Conservation (phyloP, 92 coral and sea anemone genomes). For the Hydrozoanthus gracilis region DNA sequence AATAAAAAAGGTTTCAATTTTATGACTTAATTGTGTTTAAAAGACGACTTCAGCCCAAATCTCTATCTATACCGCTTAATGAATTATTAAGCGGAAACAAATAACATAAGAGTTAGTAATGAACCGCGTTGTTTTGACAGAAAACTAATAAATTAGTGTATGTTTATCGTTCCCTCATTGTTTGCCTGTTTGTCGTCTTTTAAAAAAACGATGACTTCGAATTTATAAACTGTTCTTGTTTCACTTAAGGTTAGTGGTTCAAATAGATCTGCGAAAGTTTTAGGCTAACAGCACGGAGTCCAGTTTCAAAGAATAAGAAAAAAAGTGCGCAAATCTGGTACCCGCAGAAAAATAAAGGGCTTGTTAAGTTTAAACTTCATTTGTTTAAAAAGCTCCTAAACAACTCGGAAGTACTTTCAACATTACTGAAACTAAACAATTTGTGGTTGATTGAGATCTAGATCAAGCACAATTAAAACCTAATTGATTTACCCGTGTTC, state of each 20-base stretch:
- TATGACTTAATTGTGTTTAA: no score
- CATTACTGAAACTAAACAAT: not conserved
- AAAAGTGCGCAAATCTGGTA: constrained; percentile 5
- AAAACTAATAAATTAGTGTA: not conserved
- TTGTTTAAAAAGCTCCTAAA: not conserved
- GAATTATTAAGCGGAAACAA: constrained; percentile 13
- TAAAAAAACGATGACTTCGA: not conserved
- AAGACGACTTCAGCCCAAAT: no score
- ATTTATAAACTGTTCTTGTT: not conserved
- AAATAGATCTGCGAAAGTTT: not conserved
- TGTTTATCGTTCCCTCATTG: not conserved
- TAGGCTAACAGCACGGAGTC: not conserved
- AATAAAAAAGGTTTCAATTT: no score
- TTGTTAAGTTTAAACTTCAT: not conserved
- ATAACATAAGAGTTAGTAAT: constrained; percentile 14
- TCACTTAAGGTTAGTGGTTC: not conserved
- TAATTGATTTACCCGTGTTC: not conserved
- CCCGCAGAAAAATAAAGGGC: not conserved
- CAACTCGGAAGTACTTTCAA: not conserved
- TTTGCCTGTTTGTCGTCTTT: constrained; percentile 8
- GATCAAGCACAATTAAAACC: not conserved
- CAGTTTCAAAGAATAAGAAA: not conserved
- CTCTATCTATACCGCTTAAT: not conserved
- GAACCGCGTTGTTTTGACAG: constrained; percentile 10
- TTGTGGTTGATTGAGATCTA: not conserved